Base-by-base conservation (phyloP, 2,113 vertebrate genomes). In the Ptilonorhynchus violaceus region DNA sequence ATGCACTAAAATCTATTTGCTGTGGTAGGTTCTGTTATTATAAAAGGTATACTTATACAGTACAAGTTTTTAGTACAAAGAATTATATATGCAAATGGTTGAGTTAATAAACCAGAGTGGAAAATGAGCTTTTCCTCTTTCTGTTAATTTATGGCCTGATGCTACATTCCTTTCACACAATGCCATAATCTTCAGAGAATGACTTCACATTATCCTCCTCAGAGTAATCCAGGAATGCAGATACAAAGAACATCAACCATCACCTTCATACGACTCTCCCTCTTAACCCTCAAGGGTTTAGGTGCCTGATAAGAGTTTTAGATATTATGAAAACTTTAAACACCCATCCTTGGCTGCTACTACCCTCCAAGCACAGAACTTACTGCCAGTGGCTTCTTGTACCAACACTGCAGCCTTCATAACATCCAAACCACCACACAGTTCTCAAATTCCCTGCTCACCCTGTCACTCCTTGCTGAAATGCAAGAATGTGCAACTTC, bases 221-320 rank as follows among this genome's bases (percentile, higher is more conserved):
- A 53, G 60, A 93, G 83, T 76, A 91, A 95, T 95, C 92, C 80
- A 92, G 90, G 85, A 96, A 97, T 81, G 93, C 68, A 92, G 37
- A 86, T 21, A 92, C 19, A 90, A 70, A 92, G 80, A 87, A 87
- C 58, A 77, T 41, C 75, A 93, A 59, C 83, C 27, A 79, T 21
- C 68, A 76, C 42, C 44, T 63, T 91, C 52, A 3, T 27, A 58
- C 80, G 64, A 55, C 64, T 91, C 64, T 81, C 72, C 24, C 49
- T 80, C 55, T 84, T 84, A 88, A 81, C 39, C 84, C 80, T 85
- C 49, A 49, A 85, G 84, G 62, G 62, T 85, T 85, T 85, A 46
- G 53, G 56, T 64, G 77, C n/a, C 89, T 33, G 66, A 76, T 23
- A 73, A 73, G 60, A 68, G 44, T 81, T 91, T 69, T 17, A 88